These are phyloP conservation scores for Blomia tropicalis DNA, from an alignment of 2,888 invertebrate species.

Conservation along the genomic window DNA sequence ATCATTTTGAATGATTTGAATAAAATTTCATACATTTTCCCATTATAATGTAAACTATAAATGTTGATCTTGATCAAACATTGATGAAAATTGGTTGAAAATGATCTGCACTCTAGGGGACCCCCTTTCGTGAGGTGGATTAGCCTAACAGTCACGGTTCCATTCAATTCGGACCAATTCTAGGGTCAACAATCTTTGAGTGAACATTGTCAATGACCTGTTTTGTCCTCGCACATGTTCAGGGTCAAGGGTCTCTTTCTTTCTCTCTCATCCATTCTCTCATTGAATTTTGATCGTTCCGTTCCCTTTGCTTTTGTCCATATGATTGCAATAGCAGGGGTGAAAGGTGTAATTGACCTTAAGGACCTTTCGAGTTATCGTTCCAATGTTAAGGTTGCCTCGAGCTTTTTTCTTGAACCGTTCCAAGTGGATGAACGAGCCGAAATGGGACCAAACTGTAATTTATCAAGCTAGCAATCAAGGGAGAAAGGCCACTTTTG, in stretches of 20 bases:
- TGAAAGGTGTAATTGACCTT: slow-evolving; percentile 4
- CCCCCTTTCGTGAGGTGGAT: too few relatives aligned
- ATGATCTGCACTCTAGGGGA: too few relatives aligned
- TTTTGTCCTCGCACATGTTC: background rate
- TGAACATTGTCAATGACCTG: background rate
- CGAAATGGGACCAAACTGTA: background rate
- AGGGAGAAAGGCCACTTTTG: background rate
- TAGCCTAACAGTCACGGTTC: too few relatives aligned
- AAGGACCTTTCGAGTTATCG: background rate
- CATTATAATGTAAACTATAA: too few relatives aligned
- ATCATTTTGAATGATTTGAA: too few relatives aligned
- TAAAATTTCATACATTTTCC: too few relatives aligned
- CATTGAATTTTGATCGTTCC: background rate
- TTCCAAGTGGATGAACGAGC: background rate
- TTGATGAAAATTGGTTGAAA: too few relatives aligned
- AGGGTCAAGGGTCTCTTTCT: slow-evolving; percentile 2
- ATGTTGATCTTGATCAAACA: too few relatives aligned
- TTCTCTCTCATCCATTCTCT: too few relatives aligned
- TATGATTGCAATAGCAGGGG: too few relatives aligned
- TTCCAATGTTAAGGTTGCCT: background rate
- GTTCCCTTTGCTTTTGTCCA: too few relatives aligned
- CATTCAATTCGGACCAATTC: too few relatives aligned
- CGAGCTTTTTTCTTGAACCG: background rate
- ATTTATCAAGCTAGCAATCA: background rate
- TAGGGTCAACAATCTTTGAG: slow-evolving; percentile 19